Conservation (phyloP, 2,888 invertebrate species). For the Druceiella hillmani region DNA sequence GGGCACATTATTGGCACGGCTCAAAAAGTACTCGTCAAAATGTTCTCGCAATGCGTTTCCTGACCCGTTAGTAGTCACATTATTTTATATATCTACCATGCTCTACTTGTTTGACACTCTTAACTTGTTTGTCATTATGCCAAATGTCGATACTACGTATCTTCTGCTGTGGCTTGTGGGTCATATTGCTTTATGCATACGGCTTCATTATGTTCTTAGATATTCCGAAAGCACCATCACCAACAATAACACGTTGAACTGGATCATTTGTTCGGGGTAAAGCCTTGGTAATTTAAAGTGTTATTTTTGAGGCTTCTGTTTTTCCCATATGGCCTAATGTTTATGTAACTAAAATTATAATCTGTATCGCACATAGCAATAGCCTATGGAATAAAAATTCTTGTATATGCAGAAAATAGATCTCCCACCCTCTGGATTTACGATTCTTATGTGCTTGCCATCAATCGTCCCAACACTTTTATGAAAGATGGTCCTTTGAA, state of each 20-base stretch:
- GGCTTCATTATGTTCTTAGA: conserved; percentile 14
- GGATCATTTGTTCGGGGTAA: conserved; percentile 10
- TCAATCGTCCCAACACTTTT: conserved; percentile 21
- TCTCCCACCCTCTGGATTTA: conserved; percentile 5
- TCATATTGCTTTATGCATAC: conserved; percentile 13
- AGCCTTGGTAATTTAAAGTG: conserved; percentile 8
- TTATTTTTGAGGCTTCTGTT: conserved; percentile 11
- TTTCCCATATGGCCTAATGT: conserved; percentile 20
- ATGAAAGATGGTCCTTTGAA: conserved; percentile 17
- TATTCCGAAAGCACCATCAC: conserved; percentile 19
- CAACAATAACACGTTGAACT: conserved; percentile 16
- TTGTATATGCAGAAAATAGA: conserved; percentile 13
- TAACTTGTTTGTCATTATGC: conserved; percentile 17
- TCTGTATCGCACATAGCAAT: conserved; percentile 20
- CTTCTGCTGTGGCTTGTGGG: conserved; percentile 15
- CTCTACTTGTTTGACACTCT: conserved; percentile 13
- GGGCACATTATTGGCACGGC: conserved; percentile 21
- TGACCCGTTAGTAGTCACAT: conserved; percentile 21
- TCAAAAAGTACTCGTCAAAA: conserved; percentile 24
- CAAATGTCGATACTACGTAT: conserved; percentile 17
- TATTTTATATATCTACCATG: conserved; percentile 20
- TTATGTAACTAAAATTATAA: conserved; percentile 20
- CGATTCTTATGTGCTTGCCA: conserved; percentile 7
- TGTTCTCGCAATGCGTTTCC: conserved; percentile 22
- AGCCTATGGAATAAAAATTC: conserved; percentile 17